Percentiles rank a stretch among this genome's conserved stretches.
Conservation (phyloP, 2,113 vertebrate genomes). For the Dromaius novaehollandiae region DNA sequence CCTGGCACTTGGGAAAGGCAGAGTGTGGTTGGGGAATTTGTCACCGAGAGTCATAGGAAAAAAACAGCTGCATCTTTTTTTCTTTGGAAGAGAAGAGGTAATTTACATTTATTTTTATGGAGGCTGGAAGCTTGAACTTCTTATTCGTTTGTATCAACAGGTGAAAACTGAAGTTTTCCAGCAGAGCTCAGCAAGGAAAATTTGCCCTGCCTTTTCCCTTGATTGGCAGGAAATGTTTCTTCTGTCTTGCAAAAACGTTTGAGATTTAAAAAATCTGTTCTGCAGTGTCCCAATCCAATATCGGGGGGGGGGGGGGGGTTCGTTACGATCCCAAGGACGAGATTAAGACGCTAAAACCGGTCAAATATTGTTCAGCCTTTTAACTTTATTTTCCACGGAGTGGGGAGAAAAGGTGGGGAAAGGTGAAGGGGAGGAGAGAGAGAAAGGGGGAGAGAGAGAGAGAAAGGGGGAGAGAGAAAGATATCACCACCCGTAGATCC, state of each 20-base stretch:
- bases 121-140: background rate
- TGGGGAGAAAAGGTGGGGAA: no score
- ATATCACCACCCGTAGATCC: no score
- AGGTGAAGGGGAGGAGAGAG: no score
- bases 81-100: background rate
- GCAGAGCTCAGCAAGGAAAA: background rate
- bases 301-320: no score
- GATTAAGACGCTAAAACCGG: no score
- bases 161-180: background rate
- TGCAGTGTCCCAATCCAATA: no score
- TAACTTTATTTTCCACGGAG: no score
- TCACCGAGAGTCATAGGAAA: background rate
- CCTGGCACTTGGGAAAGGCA: background rate
- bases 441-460: no score
- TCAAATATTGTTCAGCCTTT: no score
- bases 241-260: constrained; percentile 6
- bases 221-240: constrained; percentile 5
- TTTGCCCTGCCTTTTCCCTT: background rate
- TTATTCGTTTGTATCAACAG: background rate
- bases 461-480: no score
- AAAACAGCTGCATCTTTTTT: background rate
- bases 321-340: no score
- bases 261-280: background rate
- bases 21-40: background rate
- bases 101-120: background rate